Evolutionary conservation across 2,888 invertebrate species (phyloP), one percentile per base, ranked within the genome.

Genomic region (Junonia oenone): DNA sequence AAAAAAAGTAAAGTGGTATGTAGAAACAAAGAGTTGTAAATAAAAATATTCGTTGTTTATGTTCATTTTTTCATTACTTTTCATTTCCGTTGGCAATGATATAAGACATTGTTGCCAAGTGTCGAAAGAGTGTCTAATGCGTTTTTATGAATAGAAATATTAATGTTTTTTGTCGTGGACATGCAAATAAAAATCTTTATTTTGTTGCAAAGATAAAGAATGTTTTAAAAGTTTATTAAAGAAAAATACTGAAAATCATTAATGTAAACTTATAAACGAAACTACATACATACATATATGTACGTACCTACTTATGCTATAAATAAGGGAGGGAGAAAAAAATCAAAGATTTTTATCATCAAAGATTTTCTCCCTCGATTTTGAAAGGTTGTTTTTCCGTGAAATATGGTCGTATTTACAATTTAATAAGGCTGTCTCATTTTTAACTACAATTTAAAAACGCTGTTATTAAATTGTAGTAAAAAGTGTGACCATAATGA

Each of bases 21-120:
- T 14, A 31, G 14, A 40, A 2, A 40, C 19, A 19, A 8, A 19
- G 13, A 35, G 13, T 3, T 40, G n/a, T 17, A 4, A 37, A 53
- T 8, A n/a, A 14, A 31, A 38, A 51, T 47, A 17, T 6, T 38
- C 33, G 17, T 50, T 45, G n/a, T 55, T 49, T 46, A 50, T 15
- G 1, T 31, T 56, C 8, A 13, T 22, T n/a, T 15, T 6, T 55
- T 22, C 27, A 38, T 29, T 35, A 47, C 4, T 15, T 45, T 47
- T 29, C 1, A 14, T 59, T 58, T 58, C 31, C 13, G 37, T 51
- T 60, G 59, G 59, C 53, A 58, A 45, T 47, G 33, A 43, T 37
- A 31, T 33, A 43, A 31, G 15, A 48, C 48, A 14, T 46, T 40
- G 48, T 35, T 55, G 57, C 54, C 55, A 56, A 49, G 26, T 45